Evolutionary conservation across 2,113 vertebrate species (phyloP).

Genomic region (Neolamprologus kungweensis): DNA sequence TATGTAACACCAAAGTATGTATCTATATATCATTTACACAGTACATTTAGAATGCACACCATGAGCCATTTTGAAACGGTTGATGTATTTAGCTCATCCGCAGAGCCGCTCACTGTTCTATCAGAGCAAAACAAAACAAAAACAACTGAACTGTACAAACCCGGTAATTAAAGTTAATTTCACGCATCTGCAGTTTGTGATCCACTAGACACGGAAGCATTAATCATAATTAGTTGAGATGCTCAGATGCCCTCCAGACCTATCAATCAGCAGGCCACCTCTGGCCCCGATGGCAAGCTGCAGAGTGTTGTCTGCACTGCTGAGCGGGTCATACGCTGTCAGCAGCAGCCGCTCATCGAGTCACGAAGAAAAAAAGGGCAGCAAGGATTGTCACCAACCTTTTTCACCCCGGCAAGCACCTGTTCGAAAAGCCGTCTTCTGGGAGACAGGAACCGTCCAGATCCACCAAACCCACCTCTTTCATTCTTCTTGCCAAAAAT

Average conservation of each 20-base stretch:
- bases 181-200: conserved; percentile 62
- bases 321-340: conserved; percentile 2
- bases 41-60: conserved; percentile 1
- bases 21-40: not conserved
- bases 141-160: conserved; percentile 46
- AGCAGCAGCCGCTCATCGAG: not conserved
- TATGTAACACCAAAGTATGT: not conserved
- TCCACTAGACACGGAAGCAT: conserved; percentile 40
- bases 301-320: not conserved
- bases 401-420: not conserved
- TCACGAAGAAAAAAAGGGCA: not conserved
- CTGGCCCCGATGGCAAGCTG: not conserved
- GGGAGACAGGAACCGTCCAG: not conserved
- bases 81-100: conserved; percentile 7
- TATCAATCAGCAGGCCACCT: conserved; percentile 47
- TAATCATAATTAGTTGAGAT: conserved; percentile 65
- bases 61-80: not conserved
- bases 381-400: not conserved
- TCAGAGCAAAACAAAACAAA: conserved; percentile 49
- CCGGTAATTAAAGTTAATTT: conserved; percentile 68
- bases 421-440: not conserved
- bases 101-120: conserved; percentile 12
- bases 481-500: not conserved
- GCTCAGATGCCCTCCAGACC: conserved; percentile 52
- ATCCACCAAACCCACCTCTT: conserved; percentile 2